Base-by-base conservation (phyloP, 2,113 vertebrate species). In the Crotalus tigris region DNA sequence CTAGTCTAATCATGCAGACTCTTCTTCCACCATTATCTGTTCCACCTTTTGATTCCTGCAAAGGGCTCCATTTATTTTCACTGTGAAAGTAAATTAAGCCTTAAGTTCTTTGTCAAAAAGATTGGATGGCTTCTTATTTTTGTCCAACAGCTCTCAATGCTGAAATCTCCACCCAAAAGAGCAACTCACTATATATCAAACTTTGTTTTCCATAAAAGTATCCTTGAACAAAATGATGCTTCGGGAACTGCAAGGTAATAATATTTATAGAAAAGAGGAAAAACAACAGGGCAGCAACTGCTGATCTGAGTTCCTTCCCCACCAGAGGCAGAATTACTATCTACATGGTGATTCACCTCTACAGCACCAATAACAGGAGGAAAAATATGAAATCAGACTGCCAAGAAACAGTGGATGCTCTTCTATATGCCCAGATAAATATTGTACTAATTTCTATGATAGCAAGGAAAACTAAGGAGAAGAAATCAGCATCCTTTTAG, bases 201-300 rank as follows among this genome's bases (percentile, higher is more conserved):
- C 95, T 95, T 95, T 94, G 19, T 91, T 96, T 95, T 95, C 92
- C 95, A 93, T 90, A 95, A 95, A 7, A 8, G 93, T 95, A 94
- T 58, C 44, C 51, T 81, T 9, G 44, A 54, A 85, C 39, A 91
- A 81, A 89, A 64, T 21, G 3, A 91, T 0, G 7, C 89, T 15
- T 19, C 12, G 3, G 87, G 39, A 53, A 39, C 10, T 6, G 24
- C 91, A 64, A 49, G 49, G 90, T 85, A 24, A 1, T 57, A 85
- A 85, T 89, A 24, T 61, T 55, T 0, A 75, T 39, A 10, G 81
- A 17, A 55, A 46, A 11, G 15, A 91, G 15, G 23, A 33, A 92
- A 91, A 39, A 26, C 5, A 87, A 26, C 5, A 87, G 57, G 1
- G 51, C 5, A 86, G 89, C 85, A 55, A 81, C 54, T 88, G 94